Conservation (phyloP, 1,140 invertebrate species). For the Asbolus verrucosus region DNA sequence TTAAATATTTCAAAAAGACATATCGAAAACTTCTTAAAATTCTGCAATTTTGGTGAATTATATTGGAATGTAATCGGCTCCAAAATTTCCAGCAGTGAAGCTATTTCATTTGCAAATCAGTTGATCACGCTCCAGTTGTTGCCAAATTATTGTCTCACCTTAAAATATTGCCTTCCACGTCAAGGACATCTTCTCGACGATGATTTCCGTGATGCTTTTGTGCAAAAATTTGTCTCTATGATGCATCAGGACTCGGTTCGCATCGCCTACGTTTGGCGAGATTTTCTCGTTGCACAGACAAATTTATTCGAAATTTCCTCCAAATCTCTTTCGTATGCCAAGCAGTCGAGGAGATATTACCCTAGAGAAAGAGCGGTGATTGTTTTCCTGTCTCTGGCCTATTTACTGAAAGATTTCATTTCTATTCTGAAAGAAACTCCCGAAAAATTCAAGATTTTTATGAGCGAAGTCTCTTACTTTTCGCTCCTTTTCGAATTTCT, state of each 20-base stretch:
- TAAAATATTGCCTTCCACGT: slow-evolving; percentile 21
- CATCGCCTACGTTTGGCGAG: slow-evolving; percentile 71
- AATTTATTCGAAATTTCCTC: slow-evolving; percentile 73
- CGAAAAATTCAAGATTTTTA: slow-evolving; percentile 44
- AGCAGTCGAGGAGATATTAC: slow-evolving; percentile 65
- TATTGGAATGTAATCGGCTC: slow-evolving; percentile 65
- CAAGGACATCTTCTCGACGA: slow-evolving; percentile 53
- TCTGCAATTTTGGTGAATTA: slow-evolving; percentile 41
- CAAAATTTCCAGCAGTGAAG: slow-evolving; percentile 38
- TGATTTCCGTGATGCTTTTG: slow-evolving; percentile 72
- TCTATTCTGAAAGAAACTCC: slow-evolving; percentile 47
- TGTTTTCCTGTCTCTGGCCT: slow-evolving; percentile 76
- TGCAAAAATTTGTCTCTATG: slow-evolving; percentile 73
- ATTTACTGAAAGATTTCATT: slow-evolving; percentile 73
- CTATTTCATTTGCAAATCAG: slow-evolving; percentile 68
- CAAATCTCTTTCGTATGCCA: slow-evolving; percentile 66
- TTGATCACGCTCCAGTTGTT: slow-evolving; percentile 67
- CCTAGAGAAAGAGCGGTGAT: slow-evolving; percentile 75
- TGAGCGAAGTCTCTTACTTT: background rate
- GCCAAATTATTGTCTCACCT: background rate
- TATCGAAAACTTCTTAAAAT: slow-evolving; percentile 44
- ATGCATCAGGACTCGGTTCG: slow-evolving; percentile 73
- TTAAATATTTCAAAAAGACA: background rate
- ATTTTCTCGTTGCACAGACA: slow-evolving; percentile 63
- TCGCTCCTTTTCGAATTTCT: slow-evolving; percentile 69